Evolutionary conservation across 2,888 invertebrate genomes (phyloP).

Genomic region (Axea sp.): DNA sequence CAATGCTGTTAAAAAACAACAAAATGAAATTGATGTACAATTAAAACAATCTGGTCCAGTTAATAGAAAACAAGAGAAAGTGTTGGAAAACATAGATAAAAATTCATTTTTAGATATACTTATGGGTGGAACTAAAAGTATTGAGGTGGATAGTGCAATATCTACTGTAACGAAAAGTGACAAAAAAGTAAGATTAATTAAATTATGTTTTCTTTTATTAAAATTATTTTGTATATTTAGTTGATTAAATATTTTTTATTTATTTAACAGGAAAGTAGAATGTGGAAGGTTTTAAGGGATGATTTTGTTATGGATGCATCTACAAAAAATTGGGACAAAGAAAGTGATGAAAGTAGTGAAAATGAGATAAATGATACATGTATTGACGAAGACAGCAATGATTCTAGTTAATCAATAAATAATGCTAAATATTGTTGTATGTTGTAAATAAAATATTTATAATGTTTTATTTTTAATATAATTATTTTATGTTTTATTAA

Average conservation of each 20-base stretch:
- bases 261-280: constrained; percentile 62
- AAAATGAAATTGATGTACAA: constrained; percentile 87
- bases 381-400: constrained; percentile 22
- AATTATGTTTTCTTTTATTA: too few species aligned
- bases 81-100: constrained; percentile 88
- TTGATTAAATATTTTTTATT: not conserved
- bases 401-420: constrained; percentile 14
- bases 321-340: constrained; percentile 95
- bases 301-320: constrained; percentile 94
- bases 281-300: constrained; percentile 83
- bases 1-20: constrained; percentile 93
- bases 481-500: constrained; percentile 15
- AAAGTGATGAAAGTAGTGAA: constrained; percentile 80
- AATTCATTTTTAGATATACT: constrained; percentile 88
- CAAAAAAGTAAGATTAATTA: constrained; percentile 52
- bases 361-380: constrained; percentile 10
- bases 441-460: too few species aligned
- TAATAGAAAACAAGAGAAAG: constrained; percentile 88
- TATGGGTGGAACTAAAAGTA: constrained; percentile 82
- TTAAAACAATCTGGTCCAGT: constrained; percentile 80
- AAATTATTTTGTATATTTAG: too few species aligned
- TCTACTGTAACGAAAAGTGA: constrained; percentile 79
- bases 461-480: constrained; percentile 5
- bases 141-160: constrained; percentile 81
- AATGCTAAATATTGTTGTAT: too few species aligned